Evolutionary conservation across 2,888 invertebrate species (phyloP).

Genomic region (Nemurella pictetii): DNA sequence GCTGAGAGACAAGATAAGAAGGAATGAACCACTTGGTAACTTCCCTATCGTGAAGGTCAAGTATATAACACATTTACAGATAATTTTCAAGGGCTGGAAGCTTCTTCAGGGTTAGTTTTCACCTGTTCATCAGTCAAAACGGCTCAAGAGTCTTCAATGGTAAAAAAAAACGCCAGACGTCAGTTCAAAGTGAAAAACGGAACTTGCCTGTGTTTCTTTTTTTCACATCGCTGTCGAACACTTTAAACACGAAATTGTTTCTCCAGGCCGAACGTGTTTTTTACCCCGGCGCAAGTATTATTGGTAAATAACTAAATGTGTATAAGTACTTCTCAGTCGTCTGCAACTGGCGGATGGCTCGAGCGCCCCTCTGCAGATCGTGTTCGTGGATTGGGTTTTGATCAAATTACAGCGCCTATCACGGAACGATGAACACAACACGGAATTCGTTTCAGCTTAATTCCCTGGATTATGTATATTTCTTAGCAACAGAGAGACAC

Average conservation of each 20-base stretch:
- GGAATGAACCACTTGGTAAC: too few species aligned
- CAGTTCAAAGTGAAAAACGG: too few species aligned
- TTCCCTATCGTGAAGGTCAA: too few species aligned
- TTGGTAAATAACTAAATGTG: not conserved
- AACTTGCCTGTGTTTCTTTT: too few species aligned
- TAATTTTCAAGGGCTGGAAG: too few species aligned
- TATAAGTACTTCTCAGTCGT: not conserved
- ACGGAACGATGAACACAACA: constrained; percentile 33
- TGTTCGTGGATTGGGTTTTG: constrained; percentile 9
- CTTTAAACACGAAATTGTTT: not conserved
- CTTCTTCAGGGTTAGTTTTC: too few species aligned
- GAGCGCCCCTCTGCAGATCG: not conserved
- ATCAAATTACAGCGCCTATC: constrained; percentile 33
- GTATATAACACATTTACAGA: too few species aligned
- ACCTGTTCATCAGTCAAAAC: too few species aligned
- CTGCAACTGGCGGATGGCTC: not conserved
- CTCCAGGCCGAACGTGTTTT: not conserved
- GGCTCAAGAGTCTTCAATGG: too few species aligned
- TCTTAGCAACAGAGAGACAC: constrained; percentile 2
- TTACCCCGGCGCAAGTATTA: not conserved
- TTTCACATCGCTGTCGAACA: too few species aligned
- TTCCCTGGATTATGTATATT: constrained; percentile 37
- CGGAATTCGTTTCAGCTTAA: constrained; percentile 36
- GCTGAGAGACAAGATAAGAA: too few species aligned
- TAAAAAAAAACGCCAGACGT: too few species aligned